phyloP scores from a whole-genome alignment of 2,797 vertebrate genomes.

The Pelodytes ibericus region DNA sequence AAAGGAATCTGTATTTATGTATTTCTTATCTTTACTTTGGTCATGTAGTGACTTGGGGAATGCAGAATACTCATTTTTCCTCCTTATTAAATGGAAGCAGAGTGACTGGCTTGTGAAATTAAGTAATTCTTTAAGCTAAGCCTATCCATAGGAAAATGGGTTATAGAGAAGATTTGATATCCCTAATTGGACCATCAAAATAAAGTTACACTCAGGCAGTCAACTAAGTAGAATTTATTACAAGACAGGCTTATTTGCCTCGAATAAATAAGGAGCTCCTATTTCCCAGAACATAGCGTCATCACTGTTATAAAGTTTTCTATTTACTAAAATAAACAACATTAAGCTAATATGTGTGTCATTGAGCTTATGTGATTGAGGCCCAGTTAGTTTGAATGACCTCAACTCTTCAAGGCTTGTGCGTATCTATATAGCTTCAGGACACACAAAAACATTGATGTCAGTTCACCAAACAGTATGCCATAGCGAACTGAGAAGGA shows the following conservation, averaged over 20 bases:
- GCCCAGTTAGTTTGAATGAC: too few species aligned
- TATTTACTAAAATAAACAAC: constrained; percentile 33
- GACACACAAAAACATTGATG: too few species aligned
- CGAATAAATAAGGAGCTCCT: constrained; percentile 9
- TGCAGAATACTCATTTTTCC: constrained; percentile 34
- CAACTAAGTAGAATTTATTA: constrained; percentile 43
- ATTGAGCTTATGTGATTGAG: too few species aligned
- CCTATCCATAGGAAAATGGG: constrained; percentile 20
- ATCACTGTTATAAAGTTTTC: constrained; percentile 18
- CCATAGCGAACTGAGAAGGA: too few species aligned
- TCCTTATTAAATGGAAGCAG: constrained; percentile 40
- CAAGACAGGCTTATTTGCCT: constrained; percentile 3
- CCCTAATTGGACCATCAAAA: constrained; percentile 40
- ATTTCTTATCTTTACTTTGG: constrained; percentile 25
- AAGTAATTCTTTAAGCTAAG: constrained; percentile 32
- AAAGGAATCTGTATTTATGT: constrained; percentile 40
- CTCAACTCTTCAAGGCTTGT: too few species aligned
- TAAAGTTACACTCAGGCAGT: constrained; percentile 17
- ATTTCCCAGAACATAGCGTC: not conserved
- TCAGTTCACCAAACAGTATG: too few species aligned
- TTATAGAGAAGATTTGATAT: constrained; percentile 23
- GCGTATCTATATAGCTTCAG: too few species aligned
- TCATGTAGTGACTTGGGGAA: constrained; percentile 25
- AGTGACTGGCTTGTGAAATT: constrained; percentile 44
- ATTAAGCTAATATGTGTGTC: not conserved